Evolutionary conservation across 2,113 vertebrate genomes (phyloP), one percentile per base, ranked within the genome.

Genomic region (Polyodon spathula): DNA sequence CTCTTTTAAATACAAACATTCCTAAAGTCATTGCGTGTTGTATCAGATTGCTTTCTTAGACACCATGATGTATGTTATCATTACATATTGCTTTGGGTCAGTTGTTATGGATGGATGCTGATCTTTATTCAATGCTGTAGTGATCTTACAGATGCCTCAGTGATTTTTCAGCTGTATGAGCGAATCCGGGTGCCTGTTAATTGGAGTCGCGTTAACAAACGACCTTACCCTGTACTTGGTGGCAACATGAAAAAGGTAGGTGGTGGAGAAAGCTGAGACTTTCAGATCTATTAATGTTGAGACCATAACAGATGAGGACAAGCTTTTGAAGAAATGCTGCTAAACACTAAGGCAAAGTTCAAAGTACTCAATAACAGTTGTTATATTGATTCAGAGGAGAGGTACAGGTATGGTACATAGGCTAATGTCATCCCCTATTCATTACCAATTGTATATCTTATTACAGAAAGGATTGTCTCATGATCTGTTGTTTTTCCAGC

Each of bases 231-330:
- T 2, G 42, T 77, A 3, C 82, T 96, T 0, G 92, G 94, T 4
- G 84, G 78, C 58, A 95, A 96, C 41, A 98, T 99, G 95, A 99
- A 92, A 73, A 97, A 94, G 89, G 96, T 82, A 37, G 38, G 67
- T 59, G 6, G 37, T 57, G 55, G 37, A 38, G 27, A 27, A 27
- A 27, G 27, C 27, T 27, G 27, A 27, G 27, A 2, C 27, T 27
- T 27, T 3, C 27, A 27, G 27, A 27, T 27, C 27, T 27, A 3
- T 27, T 27, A 27, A 27, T 27, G 27, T 1, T 27, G 27, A 27
- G 27, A 27, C 27, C 27, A 27, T 27, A 27, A 27, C 27, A 27
- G 27, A 27, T 27, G 3, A 27, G 27, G 27, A 27, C 27, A 27
- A 27, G 27, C 27, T 27, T 27, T 27, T 27, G 27, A 27, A 27